Base-by-base conservation (phyloP, 2,888 invertebrate genomes). In the Leucophenga maculata region DNA sequence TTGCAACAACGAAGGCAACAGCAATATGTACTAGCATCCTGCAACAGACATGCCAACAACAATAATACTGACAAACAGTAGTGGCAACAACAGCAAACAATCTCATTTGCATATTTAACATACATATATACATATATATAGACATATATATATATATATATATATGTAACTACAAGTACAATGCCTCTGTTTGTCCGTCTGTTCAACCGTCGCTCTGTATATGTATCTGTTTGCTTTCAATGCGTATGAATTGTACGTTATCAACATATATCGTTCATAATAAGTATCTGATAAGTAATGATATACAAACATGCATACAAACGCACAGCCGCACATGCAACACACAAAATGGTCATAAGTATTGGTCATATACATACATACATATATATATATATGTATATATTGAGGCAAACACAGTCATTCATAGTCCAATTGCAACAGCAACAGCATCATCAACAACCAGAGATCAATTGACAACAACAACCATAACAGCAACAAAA, bases 221-320 rank as follows among this genome's bases (percentile, higher is more conserved):
- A 39, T 66, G 20, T 62, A 20, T 52, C 18, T 60, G 54, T 20
- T 54, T 18, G 54, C 54, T 54, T 20, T 54, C 11, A 54, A 20
- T 55, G 69, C 69, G 71, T 75, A 77, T 75, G 81, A 80, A 83
- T 84, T 80, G 84, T 84, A 80, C 80, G 80, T 84, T 80, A 80
- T 83, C 84, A 80, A 82, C 84, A 83, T 80, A 75, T 83, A 70
- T 26, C 70, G 79, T 84, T 84, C 77, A 85, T 85, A 85, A 83
- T 83, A 85, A 84, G 83, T 83, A 83, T 83, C 85, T 82, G 83
- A 83, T 83, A 85, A 85, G 85, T 85, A 85, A 85, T 83, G 83
- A 83, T 83, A 83, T 85, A 84, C 78, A 83, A 83, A 85, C 83
- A 84, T 60, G 57, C 44, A 57, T n/a, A 55, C n/a, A 52, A 6